These are phyloP conservation scores for Stercorarius parasiticus DNA, from an alignment of 2,113 vertebrate genomes.

Conservation along the genomic window DNA sequence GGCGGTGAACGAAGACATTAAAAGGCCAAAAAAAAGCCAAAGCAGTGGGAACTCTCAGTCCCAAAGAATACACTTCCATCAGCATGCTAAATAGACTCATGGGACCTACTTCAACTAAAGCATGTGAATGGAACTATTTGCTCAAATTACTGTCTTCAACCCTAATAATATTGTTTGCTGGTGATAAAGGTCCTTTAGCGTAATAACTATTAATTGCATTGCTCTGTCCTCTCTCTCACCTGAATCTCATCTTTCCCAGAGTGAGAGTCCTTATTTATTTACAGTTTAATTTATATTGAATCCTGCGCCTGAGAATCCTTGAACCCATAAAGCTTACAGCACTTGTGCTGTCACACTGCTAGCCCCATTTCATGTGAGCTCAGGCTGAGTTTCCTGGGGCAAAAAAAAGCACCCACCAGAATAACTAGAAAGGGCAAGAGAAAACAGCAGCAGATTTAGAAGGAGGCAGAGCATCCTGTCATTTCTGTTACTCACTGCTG, in stretches of 20 bases:
- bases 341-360: background rate
- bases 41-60: background rate
- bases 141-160: constrained; percentile 28
- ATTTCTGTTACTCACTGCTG: background rate
- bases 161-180: background rate
- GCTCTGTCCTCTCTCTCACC: background rate
- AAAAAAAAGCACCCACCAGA: background rate
- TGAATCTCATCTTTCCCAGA: constrained; percentile 2
- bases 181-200: background rate
- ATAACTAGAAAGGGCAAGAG: background rate
- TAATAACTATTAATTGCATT: constrained; percentile 16
- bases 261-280: constrained; percentile 30
- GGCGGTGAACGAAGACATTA: background rate
- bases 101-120: background rate
- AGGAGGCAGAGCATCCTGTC: background rate
- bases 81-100: background rate
- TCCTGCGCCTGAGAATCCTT: constrained; percentile 1
- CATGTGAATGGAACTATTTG: background rate
- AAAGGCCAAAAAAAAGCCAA: background rate
- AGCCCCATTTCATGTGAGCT: background rate
- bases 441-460: background rate
- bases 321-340: background rate
- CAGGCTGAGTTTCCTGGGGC: background rate
- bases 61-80: background rate
- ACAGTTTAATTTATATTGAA: constrained; percentile 22